Conservation (phyloP, 2,113 vertebrate genomes). For the Clarias gariepinus region DNA sequence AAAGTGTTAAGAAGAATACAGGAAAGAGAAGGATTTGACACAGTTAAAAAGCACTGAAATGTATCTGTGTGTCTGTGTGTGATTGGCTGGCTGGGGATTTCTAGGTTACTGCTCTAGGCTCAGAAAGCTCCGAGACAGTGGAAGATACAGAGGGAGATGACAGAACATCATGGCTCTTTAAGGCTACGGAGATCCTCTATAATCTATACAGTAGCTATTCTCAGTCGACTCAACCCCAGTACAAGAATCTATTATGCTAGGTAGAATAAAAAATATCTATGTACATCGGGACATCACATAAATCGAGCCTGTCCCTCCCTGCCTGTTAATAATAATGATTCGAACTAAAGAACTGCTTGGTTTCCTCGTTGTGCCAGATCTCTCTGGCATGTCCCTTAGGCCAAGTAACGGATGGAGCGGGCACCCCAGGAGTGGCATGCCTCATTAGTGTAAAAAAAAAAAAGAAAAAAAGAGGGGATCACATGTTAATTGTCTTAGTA, state of each 20-base stretch:
- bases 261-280: too few species aligned
- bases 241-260: too few species aligned
- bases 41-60: slow-evolving; percentile 33
- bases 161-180: not conserved
- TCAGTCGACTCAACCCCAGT: not conserved
- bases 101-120: slow-evolving; percentile 56
- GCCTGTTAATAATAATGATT: not conserved
- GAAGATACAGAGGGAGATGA: slow-evolving; percentile 16
- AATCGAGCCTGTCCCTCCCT: not conserved
- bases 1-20: not conserved
- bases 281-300: not conserved
- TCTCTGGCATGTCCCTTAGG: slow-evolving; percentile 21
- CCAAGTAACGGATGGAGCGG: slow-evolving; percentile 11
- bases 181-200: slow-evolving; percentile 10
- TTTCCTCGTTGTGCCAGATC: slow-evolving; percentile 10
- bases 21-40: not conserved
- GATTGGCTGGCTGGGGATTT: slow-evolving; percentile 56
- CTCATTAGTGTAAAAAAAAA: slow-evolving; percentile 33
- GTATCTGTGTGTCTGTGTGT: slow-evolving; percentile 27
- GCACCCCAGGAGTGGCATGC: slow-evolving; percentile 9
- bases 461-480: slow-evolving; percentile 40
- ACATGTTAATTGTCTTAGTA: slow-evolving; percentile 37
- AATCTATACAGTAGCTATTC: not conserved
- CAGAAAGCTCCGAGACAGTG: slow-evolving; percentile 21
- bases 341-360: not conserved